These are phyloP conservation scores for Oxyruncus cristatus DNA, from an alignment of 2,113 vertebrate species.

Conservation along the genomic window DNA sequence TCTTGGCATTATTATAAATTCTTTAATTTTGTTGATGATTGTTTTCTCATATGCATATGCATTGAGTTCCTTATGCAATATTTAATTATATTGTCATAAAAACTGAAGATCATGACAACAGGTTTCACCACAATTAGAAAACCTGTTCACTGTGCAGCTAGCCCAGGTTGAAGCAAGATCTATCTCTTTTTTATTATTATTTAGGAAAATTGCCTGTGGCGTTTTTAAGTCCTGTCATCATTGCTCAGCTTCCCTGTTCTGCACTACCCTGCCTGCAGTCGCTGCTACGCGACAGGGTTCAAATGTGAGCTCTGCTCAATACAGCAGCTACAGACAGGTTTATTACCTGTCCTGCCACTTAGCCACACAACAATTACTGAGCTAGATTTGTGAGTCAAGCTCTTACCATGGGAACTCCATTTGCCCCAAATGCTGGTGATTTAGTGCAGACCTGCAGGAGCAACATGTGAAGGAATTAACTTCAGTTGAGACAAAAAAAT, in stretches of 20 bases:
- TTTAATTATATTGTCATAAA: neutral
- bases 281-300: rapidly evolving
- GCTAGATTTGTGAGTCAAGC: neutral
- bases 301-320: neutral
- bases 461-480: neutral
- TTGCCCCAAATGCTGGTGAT: neutral
- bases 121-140: neutral
- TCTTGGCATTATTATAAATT: neutral
- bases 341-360: neutral
- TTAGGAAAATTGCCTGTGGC: neutral
- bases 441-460: neutral
- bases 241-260: neutral
- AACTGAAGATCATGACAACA: neutral
- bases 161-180: neutral
- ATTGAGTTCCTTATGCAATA: neutral
- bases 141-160: neutral
- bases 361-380: neutral
- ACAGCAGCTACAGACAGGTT: neutral
- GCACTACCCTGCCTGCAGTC: neutral
- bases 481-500: neutral
- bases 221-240: neutral
- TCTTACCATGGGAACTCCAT: neutral
- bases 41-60: neutral
- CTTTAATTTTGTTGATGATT: neutral
- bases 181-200: neutral